These are phyloP conservation scores for Synodontis membranacea DNA, from an alignment of 2,113 vertebrate genomes.

Conservation along the genomic window DNA sequence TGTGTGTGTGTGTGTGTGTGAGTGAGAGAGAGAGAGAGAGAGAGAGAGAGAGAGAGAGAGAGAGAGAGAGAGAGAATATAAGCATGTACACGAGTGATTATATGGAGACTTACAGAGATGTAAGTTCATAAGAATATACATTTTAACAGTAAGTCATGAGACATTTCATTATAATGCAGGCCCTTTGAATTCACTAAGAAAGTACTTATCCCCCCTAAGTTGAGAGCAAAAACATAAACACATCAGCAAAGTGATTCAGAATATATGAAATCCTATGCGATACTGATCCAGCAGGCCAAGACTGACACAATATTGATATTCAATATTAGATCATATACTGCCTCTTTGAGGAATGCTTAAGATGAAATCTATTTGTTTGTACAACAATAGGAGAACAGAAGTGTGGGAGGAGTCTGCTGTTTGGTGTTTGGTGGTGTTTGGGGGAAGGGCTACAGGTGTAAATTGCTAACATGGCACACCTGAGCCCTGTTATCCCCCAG, in stretches of 20 bases:
- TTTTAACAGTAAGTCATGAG: constrained; percentile 63
- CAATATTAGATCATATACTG: neutral
- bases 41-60: no score
- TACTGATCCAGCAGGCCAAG: neutral
- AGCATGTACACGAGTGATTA: neutral
- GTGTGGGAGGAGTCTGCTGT: no score
- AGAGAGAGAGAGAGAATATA: no score
- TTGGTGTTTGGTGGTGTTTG: no score
- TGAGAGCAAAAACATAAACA: neutral
- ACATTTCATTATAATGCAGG: neutral
- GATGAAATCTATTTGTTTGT: neutral
- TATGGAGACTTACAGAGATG: constrained; percentile 21
- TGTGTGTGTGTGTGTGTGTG: no score
- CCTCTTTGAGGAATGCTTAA: neutral
- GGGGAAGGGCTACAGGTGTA: neutral
- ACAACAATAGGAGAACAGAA: no score
- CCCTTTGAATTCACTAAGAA: constrained; percentile 4
- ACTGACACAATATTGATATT: neutral
- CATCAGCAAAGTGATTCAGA: neutral
- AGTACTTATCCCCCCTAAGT: no score
- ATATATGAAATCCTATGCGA: neutral
- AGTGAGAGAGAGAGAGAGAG: no score
- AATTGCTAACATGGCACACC: neutral
- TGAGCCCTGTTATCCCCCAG: neutral
- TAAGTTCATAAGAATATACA: constrained; percentile 58